Conservation (phyloP, 2,888 invertebrate genomes). For the Ryuthela nishihirai region DNA sequence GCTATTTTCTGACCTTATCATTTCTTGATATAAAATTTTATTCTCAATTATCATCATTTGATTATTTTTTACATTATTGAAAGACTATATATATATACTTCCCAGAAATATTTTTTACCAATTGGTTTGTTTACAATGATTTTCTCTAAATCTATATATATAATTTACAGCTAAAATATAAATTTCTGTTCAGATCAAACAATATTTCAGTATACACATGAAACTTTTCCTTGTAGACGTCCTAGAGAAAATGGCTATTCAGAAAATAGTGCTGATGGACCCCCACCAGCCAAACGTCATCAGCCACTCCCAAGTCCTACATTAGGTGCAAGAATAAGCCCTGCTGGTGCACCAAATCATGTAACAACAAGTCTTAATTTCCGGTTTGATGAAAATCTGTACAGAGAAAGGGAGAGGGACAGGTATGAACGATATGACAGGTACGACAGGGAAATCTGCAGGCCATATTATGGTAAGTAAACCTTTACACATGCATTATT, state of each 20-base stretch:
- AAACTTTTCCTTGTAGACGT: constrained; percentile 11
- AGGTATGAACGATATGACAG: constrained; percentile 45
- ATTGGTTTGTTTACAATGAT: no score
- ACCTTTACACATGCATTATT: no score
- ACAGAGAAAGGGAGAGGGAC: constrained; percentile 49
- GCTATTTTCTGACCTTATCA: no score
- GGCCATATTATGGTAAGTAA: constrained; percentile 44
- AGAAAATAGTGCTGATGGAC: constrained; percentile 32
- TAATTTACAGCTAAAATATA: no score
- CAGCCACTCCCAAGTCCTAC: constrained; percentile 49
- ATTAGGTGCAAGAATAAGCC: constrained; percentile 38
- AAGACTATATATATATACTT: no score
- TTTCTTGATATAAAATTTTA: no score
- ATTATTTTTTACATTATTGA: no score
- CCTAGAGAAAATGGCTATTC: constrained; percentile 35
- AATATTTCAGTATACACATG: not conserved
- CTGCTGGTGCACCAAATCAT: constrained; percentile 38
- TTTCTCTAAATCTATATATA: no score
- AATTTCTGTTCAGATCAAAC: no score
- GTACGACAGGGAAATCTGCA: constrained; percentile 32
- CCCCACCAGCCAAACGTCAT: constrained; percentile 48
- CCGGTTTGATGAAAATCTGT: constrained; percentile 50
- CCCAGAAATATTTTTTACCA: no score
- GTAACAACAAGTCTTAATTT: constrained; percentile 41
- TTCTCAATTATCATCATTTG: no score